These are phyloP conservation scores for Heliconius cydno DNA, from an alignment of 2,888 invertebrate species.

Conservation along the genomic window DNA sequence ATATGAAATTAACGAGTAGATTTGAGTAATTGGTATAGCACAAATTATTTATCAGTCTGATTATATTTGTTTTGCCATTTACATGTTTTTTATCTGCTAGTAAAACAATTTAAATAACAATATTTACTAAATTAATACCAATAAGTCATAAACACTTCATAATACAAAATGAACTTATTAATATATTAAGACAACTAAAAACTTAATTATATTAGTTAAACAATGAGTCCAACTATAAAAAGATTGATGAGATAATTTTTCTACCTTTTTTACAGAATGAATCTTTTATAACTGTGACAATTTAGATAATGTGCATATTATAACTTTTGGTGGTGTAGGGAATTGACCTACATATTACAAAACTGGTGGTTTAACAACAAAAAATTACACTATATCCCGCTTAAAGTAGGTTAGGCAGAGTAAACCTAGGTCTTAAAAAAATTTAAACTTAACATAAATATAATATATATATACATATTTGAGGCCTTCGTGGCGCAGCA, in stretches of 20 bases:
- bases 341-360: background rate
- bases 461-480: too few relatives aligned
- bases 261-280: background rate
- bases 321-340: background rate
- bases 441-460: too few relatives aligned
- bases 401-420: too few relatives aligned
- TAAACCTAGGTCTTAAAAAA: too few relatives aligned
- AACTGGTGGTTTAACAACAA: too few relatives aligned
- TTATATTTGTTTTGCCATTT: background rate
- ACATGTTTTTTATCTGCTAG: background rate
- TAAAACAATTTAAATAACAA: background rate
- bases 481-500: too few relatives aligned
- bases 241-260: background rate
- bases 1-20: background rate
- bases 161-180: too few relatives aligned
- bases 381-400: too few relatives aligned
- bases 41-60: background rate
- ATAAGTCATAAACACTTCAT: background rate
- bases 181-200: too few relatives aligned
- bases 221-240: background rate
- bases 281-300: slow-evolving; percentile 8
- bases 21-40: slow-evolving; percentile 5
- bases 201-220: too few relatives aligned
- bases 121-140: background rate
- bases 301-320: background rate